Conservation (phyloP, 2,113 vertebrate genomes). For the Rana temporaria region DNA sequence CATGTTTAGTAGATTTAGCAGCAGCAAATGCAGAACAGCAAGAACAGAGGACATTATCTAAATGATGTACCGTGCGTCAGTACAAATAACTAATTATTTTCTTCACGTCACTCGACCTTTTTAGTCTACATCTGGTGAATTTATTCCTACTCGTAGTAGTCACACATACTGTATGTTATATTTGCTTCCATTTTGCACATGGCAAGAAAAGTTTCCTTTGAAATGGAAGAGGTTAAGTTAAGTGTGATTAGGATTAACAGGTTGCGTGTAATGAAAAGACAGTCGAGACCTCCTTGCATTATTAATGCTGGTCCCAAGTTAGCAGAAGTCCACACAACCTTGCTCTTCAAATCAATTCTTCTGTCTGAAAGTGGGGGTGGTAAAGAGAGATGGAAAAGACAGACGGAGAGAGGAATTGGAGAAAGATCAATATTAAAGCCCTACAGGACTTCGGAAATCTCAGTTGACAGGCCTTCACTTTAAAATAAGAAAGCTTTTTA, state of each 20-base stretch:
- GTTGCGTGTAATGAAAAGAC: conserved; percentile 47
- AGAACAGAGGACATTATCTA: too few relatives aligned
- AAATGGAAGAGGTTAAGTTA: conserved; percentile 17
- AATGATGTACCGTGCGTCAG: too few relatives aligned
- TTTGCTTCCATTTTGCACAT: background rate
- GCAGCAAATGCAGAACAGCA: too few relatives aligned
- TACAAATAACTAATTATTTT: too few relatives aligned
- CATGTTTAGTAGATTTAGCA: too few relatives aligned
- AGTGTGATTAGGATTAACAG: conserved; percentile 42
- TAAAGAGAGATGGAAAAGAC: background rate
- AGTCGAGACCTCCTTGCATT: conserved; percentile 46
- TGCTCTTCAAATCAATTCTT: conserved; percentile 44
- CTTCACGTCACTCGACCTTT: too few relatives aligned
- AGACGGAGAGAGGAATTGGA: background rate
- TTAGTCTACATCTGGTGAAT: too few relatives aligned
- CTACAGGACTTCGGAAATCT: background rate
- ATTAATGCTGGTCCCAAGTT: conserved; percentile 48
- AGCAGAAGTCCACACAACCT: conserved; percentile 37
- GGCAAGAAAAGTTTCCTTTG: background rate
- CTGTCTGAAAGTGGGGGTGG: conserved; percentile 34
- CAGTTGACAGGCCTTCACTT: background rate
- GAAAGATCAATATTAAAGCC: conserved; percentile 17
- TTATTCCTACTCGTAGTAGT: too few relatives aligned
- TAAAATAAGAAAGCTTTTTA: background rate
- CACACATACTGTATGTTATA: background rate